phyloP scores from a whole-genome alignment of 2,888 invertebrate genomes.

The Papilio elwesi region DNA sequence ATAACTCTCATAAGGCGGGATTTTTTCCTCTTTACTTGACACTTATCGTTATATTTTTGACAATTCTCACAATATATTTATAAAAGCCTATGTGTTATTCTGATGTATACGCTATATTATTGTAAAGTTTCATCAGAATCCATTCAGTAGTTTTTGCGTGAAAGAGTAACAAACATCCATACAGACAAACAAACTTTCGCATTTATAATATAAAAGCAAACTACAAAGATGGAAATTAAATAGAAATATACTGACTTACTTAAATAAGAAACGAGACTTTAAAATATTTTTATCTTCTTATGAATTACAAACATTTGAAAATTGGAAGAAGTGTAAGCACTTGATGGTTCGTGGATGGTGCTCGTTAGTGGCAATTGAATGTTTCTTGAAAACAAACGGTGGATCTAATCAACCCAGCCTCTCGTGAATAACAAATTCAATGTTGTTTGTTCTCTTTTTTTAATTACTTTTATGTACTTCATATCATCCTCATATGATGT shows the following conservation, averaged over 20 bases:
- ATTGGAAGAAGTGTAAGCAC: slow-evolving; percentile 56
- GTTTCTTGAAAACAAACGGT: slow-evolving; percentile 63
- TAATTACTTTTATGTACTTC: neutral
- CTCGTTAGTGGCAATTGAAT: slow-evolving; percentile 64
- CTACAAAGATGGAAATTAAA: neutral
- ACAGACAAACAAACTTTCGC: too few relatives aligned
- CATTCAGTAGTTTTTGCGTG: too few relatives aligned
- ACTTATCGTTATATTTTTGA: too few relatives aligned
- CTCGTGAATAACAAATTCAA: slow-evolving; percentile 49
- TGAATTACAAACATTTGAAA: slow-evolving; percentile 39
- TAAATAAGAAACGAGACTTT: neutral
- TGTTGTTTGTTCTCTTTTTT: slow-evolving; percentile 23
- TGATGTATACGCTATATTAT: too few relatives aligned
- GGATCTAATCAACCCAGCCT: slow-evolving; percentile 59
- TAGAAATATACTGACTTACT: neutral
- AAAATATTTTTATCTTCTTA: too few relatives aligned
- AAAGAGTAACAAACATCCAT: too few relatives aligned
- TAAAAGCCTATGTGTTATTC: too few relatives aligned
- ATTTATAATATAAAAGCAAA: too few relatives aligned
- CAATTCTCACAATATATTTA: too few relatives aligned
- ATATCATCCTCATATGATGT: neutral
- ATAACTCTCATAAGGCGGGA: too few relatives aligned
- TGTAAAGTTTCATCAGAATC: too few relatives aligned
- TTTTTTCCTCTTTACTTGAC: too few relatives aligned
- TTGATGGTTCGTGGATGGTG: slow-evolving; percentile 49